phyloP scores from a whole-genome alignment of 2,113 vertebrate species.

The Myotis yumanensis region DNA sequence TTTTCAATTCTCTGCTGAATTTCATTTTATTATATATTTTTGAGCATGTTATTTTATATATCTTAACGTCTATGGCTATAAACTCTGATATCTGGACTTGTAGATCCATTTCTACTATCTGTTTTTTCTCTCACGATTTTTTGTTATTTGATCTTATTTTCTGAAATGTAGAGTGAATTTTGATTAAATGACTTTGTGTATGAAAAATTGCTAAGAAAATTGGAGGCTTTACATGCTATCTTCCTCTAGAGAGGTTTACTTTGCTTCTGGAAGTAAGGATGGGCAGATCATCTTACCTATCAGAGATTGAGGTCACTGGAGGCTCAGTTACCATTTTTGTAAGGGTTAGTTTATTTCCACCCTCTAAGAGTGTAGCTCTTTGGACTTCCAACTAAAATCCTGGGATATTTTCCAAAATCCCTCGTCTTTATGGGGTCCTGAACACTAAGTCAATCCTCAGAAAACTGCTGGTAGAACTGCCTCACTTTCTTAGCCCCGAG shows the following conservation, averaged over 20 bases:
- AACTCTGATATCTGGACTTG: not conserved
- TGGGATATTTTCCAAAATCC: not conserved
- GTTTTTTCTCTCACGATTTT: not conserved
- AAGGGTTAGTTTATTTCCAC: not conserved
- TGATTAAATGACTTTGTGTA: not conserved
- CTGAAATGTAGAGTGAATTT: not conserved
- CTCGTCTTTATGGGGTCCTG: not conserved
- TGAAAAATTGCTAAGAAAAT: not conserved
- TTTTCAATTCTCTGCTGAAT: conserved; percentile 32
- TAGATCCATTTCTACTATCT: not conserved
- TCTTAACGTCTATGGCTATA: not conserved
- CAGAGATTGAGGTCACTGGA: not conserved
- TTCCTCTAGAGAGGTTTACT: not conserved
- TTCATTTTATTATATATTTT: not conserved
- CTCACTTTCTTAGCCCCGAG: not conserved
- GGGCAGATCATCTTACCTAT: not conserved
- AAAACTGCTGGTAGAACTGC: not conserved
- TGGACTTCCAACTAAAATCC: not conserved
- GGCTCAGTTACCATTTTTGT: not conserved
- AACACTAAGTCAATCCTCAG: not conserved
- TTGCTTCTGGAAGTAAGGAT: not conserved
- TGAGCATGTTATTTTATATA: not conserved
- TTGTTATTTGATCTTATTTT: not conserved
- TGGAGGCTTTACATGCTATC: not conserved
- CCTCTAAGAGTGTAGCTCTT: not conserved